Evolutionary conservation across 2,888 invertebrate species (phyloP).

Genomic region (Cephalotes varians): DNA sequence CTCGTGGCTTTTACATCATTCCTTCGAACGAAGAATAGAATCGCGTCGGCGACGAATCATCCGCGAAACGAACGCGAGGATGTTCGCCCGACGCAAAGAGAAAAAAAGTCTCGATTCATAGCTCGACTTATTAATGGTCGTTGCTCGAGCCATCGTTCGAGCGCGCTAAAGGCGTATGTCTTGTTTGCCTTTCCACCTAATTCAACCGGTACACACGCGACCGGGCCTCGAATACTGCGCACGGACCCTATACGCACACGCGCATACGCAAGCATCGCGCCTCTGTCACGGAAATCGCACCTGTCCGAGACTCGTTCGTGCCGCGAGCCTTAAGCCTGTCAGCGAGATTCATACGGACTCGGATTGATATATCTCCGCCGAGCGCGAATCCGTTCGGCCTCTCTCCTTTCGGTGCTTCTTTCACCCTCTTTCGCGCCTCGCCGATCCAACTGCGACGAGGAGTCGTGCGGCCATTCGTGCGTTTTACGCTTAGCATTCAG

Average conservation of each 20-base stretch:
- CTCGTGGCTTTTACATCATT: background rate
- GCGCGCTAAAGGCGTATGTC: conserved; percentile 67
- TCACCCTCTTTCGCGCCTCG: conserved; percentile 41
- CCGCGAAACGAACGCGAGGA: conserved; percentile 8
- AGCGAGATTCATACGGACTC: conserved; percentile 79
- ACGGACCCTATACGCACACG: background rate
- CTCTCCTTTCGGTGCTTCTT: conserved; percentile 45
- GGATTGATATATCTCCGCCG: conserved; percentile 79
- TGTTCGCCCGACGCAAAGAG: background rate
- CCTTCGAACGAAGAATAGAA: conserved; percentile 22
- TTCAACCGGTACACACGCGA: conserved; percentile 65
- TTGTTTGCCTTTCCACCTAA: conserved; percentile 77
- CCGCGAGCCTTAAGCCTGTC: conserved; percentile 79
- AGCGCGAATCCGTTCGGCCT: conserved; percentile 61
- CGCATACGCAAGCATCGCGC: conserved; percentile 33
- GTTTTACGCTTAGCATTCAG: conserved; percentile 31
- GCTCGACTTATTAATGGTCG: conserved; percentile 75
- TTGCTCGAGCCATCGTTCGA: conserved; percentile 65
- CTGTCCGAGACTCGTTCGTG: conserved; percentile 77
- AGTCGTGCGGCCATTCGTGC: conserved; percentile 33
- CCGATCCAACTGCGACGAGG: conserved; percentile 40
- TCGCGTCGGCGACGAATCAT: conserved; percentile 5
- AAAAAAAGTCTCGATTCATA: conserved; percentile 55
- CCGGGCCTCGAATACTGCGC: conserved; percentile 50
- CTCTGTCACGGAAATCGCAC: conserved; percentile 79